phyloP scores from a whole-genome alignment of 2,113 vertebrate species.

The Calcarius ornatus region DNA sequence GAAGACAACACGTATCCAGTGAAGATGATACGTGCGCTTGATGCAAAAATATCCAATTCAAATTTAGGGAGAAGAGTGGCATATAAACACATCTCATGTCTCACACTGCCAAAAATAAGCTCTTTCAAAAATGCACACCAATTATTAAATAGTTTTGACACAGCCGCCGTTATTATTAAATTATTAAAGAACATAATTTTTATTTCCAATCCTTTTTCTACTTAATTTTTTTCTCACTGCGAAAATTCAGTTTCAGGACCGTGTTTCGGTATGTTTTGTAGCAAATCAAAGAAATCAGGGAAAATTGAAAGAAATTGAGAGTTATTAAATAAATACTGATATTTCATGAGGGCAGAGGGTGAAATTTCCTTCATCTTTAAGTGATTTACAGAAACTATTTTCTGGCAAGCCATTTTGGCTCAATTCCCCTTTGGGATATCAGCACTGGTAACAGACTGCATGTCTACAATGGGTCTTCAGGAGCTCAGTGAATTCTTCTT shows the following conservation, averaged over 20 bases:
- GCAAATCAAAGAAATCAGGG: not conserved
- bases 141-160: not conserved
- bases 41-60: not conserved
- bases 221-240: not conserved
- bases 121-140: not conserved
- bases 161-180: not conserved
- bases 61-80: not conserved
- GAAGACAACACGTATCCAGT: not conserved
- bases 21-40: not conserved
- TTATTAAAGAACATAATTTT: not conserved
- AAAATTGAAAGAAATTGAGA: not conserved
- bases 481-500: not conserved
- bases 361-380: not conserved
- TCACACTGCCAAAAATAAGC: not conserved
- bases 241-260: not conserved
- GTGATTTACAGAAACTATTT: not conserved
- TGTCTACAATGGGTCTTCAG: not conserved
- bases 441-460: not conserved
- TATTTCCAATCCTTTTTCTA: not conserved
- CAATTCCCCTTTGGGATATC: not conserved
- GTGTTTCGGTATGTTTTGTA: not conserved
- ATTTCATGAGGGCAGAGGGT: not conserved
- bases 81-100: not conserved
- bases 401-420: not conserved
- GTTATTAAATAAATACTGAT: not conserved